Conservation (phyloP, 2,888 invertebrate species). For the Cyrtodaria siliqua region DNA sequence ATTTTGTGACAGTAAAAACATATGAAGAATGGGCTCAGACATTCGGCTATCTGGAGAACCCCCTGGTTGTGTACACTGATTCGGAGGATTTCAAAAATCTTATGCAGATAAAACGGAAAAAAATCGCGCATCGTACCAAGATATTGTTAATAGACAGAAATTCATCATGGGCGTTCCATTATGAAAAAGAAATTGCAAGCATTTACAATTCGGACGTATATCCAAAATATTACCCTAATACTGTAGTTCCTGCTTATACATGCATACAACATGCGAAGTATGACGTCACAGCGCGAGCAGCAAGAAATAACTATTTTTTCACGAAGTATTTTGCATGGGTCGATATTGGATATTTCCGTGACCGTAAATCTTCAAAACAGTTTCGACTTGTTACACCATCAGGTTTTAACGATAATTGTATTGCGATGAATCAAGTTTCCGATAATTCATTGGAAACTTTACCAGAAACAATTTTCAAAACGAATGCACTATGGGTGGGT, state of each 20-base stretch:
- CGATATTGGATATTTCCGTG: too few relatives aligned
- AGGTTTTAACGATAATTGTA: too few relatives aligned
- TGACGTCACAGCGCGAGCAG: conserved; percentile 56
- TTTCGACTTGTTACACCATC: too few relatives aligned
- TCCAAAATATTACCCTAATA: conserved; percentile 71
- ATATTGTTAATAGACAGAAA: conserved; percentile 51
- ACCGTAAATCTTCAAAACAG: too few relatives aligned
- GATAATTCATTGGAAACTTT: too few relatives aligned
- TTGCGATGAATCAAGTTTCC: too few relatives aligned
- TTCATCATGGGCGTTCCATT: conserved; percentile 65
- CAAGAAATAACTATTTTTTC: conserved; percentile 49
- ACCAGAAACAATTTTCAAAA: too few relatives aligned
- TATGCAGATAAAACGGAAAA: conserved; percentile 37
- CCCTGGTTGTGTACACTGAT: conserved; percentile 69
- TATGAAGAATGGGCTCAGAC: conserved; percentile 54
- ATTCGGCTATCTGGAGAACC: conserved; percentile 53
- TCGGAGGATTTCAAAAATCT: conserved; percentile 41
- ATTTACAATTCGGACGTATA: conserved; percentile 57
- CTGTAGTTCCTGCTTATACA: conserved; percentile 69
- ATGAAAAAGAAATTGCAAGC: conserved; percentile 39
- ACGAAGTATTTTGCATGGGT: conserved; percentile 31
- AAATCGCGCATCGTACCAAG: conserved; percentile 35
- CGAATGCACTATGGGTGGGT: too few relatives aligned
- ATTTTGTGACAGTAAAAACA: conserved; percentile 20
- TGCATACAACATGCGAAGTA: conserved; percentile 71